Conservation (phyloP, 2,113 vertebrate species). For the Pampusana beccarii region DNA sequence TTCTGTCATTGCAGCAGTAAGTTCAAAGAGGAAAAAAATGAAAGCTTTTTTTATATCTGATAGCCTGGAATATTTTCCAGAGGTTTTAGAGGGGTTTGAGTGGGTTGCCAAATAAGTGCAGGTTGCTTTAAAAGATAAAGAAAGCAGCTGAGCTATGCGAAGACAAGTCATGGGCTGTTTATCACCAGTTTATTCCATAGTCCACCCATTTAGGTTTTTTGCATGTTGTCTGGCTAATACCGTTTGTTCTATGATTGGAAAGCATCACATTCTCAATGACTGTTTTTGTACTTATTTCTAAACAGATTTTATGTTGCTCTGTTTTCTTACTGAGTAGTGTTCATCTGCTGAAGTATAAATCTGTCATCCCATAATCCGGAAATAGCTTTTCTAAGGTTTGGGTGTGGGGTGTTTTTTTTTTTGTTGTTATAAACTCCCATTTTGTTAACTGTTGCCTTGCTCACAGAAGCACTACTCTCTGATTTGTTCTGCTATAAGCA, state of each 20-base stretch:
- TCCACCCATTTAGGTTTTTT: not conserved
- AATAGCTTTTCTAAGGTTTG: slow-evolving; percentile 17
- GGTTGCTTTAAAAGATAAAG: not conserved
- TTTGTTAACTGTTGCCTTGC: slow-evolving; percentile 42
- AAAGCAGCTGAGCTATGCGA: not conserved
- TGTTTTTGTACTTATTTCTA: slow-evolving; percentile 32
- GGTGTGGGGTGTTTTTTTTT: not conserved
- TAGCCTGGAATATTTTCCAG: not conserved
- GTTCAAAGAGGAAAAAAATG: not conserved
- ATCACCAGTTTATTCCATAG: not conserved
- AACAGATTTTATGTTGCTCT: not conserved
- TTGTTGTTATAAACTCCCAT: not conserved
- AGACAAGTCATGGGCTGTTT: not conserved
- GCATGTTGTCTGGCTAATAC: not conserved
- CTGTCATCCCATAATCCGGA: not conserved
- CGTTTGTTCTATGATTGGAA: not conserved
- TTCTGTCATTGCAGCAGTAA: not conserved
- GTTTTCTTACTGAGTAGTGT: not conserved
- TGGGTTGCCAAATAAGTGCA: not conserved
- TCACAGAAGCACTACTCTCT: not conserved
- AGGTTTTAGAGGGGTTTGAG: not conserved
- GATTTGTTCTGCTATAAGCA: not conserved
- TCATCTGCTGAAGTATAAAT: slow-evolving; percentile 5
- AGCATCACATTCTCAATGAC: not conserved
- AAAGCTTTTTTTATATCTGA: not conserved